Evolutionary conservation across 2,888 invertebrate genomes (phyloP).

Genomic region (Pyrrhosoma nymphula): DNA sequence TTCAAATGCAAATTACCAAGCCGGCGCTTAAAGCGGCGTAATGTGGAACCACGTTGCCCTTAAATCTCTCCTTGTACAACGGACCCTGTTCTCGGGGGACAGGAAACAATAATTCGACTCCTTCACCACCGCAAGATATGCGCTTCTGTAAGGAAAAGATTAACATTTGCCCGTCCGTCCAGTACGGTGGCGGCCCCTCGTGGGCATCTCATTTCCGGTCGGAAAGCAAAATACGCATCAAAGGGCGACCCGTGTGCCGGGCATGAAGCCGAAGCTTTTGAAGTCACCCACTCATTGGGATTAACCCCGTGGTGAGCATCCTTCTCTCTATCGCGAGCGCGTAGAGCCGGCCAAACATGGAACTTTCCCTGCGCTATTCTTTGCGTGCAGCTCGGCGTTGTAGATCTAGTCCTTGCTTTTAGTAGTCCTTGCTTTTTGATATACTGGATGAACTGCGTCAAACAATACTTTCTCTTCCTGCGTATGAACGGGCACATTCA

Average conservation of each 20-base stretch:
- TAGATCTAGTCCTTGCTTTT: too few species aligned
- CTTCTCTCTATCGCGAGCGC: background rate
- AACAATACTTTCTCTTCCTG: too few species aligned
- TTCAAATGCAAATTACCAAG: background rate
- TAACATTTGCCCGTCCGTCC: background rate
- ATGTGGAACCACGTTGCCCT: background rate
- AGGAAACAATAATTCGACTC: background rate
- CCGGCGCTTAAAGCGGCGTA: background rate
- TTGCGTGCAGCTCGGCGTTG: too few species aligned
- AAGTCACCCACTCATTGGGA: conserved; percentile 16
- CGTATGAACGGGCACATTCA: too few species aligned
- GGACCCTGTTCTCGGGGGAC: background rate
- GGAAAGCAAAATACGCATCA: conserved; percentile 33
- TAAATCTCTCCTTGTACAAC: background rate
- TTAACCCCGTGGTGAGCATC: conserved; percentile 44
- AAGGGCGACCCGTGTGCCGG: background rate
- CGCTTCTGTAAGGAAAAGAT: background rate
- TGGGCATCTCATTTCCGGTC: conserved; percentile 45
- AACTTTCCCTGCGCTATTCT: too few species aligned
- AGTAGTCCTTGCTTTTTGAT: too few species aligned
- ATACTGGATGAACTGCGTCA: too few species aligned
- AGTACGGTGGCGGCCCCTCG: background rate
- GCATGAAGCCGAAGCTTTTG: background rate
- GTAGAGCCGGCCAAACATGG: too few species aligned
- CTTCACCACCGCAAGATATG: background rate